phyloP scores from a whole-genome alignment of 2,113 vertebrate species.

The Melozone crissalis region DNA sequence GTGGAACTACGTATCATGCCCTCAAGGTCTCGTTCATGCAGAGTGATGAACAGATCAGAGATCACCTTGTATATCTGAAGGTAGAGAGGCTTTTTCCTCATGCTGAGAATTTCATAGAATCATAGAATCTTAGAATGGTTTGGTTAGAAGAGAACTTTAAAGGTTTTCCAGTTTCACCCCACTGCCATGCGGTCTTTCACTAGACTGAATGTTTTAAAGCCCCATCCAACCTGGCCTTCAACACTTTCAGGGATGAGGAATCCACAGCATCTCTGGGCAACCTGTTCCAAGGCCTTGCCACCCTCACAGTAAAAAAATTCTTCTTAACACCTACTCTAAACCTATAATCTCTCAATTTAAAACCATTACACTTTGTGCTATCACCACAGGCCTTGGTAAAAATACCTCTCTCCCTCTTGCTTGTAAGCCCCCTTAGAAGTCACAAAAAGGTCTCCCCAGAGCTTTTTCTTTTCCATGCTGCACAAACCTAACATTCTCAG shows the following conservation, averaged over 20 bases:
- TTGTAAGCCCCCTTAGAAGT: background rate
- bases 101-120: background rate
- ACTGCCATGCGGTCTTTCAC: background rate
- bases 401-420: background rate
- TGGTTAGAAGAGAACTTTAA: background rate
- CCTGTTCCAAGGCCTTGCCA: background rate
- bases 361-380: background rate
- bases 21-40: background rate
- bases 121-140: background rate
- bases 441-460: background rate
- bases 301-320: background rate
- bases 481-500: background rate
- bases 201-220: background rate
- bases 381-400: background rate
- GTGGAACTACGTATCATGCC: background rate
- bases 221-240: background rate
- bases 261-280: background rate
- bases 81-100: background rate
- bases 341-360: background rate
- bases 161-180: fast-evolving
- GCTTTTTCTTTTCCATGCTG: background rate
- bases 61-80: background rate
- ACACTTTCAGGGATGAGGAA: background rate
- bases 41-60: background rate
- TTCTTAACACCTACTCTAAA: background rate